Conservation (phyloP, 2,888 invertebrate genomes). For the Drosophila neotestacea region DNA sequence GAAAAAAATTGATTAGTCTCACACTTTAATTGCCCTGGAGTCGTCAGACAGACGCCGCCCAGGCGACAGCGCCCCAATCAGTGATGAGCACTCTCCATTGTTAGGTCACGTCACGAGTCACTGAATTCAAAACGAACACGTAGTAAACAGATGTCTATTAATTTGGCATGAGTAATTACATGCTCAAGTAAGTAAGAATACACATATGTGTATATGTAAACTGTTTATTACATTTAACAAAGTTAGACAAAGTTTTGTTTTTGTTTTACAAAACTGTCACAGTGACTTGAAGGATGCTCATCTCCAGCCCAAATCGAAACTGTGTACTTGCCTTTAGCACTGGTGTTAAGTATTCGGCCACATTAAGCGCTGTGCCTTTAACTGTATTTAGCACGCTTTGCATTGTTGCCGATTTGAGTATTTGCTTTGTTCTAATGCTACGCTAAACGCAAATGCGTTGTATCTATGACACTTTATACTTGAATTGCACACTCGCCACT, state of each 20-base stretch:
- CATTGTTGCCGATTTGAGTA: conserved; percentile 87
- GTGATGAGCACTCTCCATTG: conserved; percentile 15
- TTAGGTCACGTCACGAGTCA: conserved; percentile 22
- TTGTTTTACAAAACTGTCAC: conserved; percentile 5
- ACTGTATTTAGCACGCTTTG: conserved; percentile 98
- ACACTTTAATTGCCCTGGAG: neutral
- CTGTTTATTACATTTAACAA: conserved; percentile 14
- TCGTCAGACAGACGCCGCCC: conserved; percentile 7
- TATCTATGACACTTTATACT: conserved; percentile 25
- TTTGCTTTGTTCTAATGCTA: conserved; percentile 37
- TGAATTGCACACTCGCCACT: conserved; percentile 45
- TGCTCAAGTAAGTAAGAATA: neutral
- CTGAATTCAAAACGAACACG: conserved; percentile 4
- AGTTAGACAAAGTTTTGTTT: neutral
- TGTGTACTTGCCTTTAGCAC: conserved; percentile 92
- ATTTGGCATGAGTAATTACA: neutral
- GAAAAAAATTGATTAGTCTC: conserved; percentile 13
- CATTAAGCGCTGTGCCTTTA: conserved; percentile 97
- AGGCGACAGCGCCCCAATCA: conserved; percentile 8
- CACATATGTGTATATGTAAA: neutral
- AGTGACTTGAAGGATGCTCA: conserved; percentile 11
- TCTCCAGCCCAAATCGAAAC: conserved; percentile 1
- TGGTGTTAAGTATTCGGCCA: conserved; percentile 98
- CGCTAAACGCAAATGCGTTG: conserved; percentile 27
- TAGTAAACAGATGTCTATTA: conserved; percentile 1